These are phyloP conservation scores for Tupaia tana DNA, from an alignment of 2,113 vertebrate genomes.

Conservation along the genomic window DNA sequence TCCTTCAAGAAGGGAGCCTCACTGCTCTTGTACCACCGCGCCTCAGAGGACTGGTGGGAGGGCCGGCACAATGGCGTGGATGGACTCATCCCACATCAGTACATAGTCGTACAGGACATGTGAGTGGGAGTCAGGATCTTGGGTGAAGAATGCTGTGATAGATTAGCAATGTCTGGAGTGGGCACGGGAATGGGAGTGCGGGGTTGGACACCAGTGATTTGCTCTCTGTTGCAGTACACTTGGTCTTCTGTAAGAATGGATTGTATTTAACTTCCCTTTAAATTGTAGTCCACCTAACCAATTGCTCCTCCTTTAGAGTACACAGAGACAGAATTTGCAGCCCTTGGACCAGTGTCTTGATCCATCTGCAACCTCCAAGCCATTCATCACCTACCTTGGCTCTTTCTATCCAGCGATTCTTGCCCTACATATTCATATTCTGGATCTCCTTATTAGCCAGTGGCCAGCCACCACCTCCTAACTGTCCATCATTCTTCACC, in stretches of 20 bases:
- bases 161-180: not conserved
- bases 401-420: not conserved
- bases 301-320: not conserved
- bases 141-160: not conserved
- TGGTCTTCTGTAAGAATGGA: not conserved
- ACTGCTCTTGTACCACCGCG: constrained; percentile 95
- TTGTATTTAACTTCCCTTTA: not conserved
- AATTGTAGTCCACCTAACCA: not conserved
- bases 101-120: constrained; percentile 99
- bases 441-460: not conserved
- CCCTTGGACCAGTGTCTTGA: not conserved
- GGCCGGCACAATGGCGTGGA: constrained; percentile 98
- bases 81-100: constrained; percentile 98
- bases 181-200: not conserved
- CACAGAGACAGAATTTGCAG: not conserved
- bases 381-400: not conserved
- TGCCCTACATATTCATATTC: not conserved
- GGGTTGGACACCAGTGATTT: not conserved
- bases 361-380: not conserved
- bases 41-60: constrained; percentile 99
- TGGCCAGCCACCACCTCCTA: not conserved
- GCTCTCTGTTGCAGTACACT: not conserved
- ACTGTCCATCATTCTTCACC: not conserved
- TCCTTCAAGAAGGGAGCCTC: constrained; percentile 99
- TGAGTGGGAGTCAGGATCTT: constrained; percentile 85